Base-by-base conservation (phyloP, 2,113 vertebrate genomes). In the Electrona antarctica region DNA sequence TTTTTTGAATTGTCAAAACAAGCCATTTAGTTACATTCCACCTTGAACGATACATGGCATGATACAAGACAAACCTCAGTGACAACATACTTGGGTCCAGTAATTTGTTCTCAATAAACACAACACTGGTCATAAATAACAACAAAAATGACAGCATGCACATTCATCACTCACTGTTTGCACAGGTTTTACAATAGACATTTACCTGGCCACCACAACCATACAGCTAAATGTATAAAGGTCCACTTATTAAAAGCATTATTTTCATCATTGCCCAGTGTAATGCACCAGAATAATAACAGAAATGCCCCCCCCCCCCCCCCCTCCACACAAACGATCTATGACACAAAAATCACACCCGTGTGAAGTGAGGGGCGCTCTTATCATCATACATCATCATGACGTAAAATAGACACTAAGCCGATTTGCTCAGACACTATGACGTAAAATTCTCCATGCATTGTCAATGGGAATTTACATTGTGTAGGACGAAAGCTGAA, bases 21-120 rank as follows among this genome's bases (percentile, higher is more conserved):
- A 79, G 72, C 62, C 64, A 74, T 52, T 78, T 73, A 69, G 55
- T 84, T 87, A 89, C 81, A 84, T 88, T 89, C 85, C 82, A 84
- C 77, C 77, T 64, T 67, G 78, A 79, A 80, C 79, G 81, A 82
- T 79, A 73, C 71, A 1, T 63, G 65, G 74, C 71, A 1, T 63
- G 65, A 61, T 78, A 41, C 77, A 75, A 50, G 48, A 78, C 51
- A 56, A 0, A 79, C 68, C 50, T 60, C 46, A n/a, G 64, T 78
- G 67, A 46, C 75, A 45, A 59, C 3, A 63, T 41, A 47, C 54
- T 10, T 62, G 61, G 62, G 33, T 51, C 75, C 80, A 10, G 56
- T 66, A 33, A 77, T 76, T 69, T 72, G 21, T 65, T 70, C 47
- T 72, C 68, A 70, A 55, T 62, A 72, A 80, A 47, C 75, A 71